These are phyloP conservation scores for Tenthredo scrophulariae DNA, from an alignment of 2,888 invertebrate genomes.

Conservation along the genomic window DNA sequence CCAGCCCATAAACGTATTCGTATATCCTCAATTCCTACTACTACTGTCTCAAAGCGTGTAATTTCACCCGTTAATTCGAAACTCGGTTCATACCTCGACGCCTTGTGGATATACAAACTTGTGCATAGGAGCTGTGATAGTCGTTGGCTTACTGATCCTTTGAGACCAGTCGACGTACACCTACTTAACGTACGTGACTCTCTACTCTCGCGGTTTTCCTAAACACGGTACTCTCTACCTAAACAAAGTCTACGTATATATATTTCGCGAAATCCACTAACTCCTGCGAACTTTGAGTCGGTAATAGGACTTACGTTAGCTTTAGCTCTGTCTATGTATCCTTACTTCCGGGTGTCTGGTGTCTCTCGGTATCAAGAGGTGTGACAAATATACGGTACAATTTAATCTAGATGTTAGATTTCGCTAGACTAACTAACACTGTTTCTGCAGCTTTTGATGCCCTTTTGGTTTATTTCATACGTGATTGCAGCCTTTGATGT, in stretches of 20 bases:
- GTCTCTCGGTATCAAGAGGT: not conserved
- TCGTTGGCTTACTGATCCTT: slow-evolving; percentile 46
- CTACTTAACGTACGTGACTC: slow-evolving; percentile 34
- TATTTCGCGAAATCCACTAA: not conserved
- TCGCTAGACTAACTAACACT: not conserved
- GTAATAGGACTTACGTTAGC: slow-evolving; percentile 31
- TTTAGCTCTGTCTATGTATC: not conserved
- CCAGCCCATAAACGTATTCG: not conserved
- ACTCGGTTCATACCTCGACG: not conserved
- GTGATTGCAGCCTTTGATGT: not conserved
- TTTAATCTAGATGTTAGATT: slow-evolving; percentile 3
- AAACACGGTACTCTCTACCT: not conserved
- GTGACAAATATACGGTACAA: not conserved
- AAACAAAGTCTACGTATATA: slow-evolving; percentile 10
- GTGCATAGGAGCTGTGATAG: not conserved
- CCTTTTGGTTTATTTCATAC: not conserved
- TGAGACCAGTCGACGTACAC: slow-evolving; percentile 45
- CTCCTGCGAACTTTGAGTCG: not conserved
- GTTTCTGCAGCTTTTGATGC: not conserved
- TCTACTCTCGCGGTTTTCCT: not conserved
- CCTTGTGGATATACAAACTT: slow-evolving; percentile 17
- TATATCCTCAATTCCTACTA: not conserved
- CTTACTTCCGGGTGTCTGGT: slow-evolving; percentile 8
- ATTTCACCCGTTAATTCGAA: slow-evolving; percentile 16
- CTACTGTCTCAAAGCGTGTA: not conserved